Evolutionary conservation across 1,140 invertebrate species (phyloP), one percentile per base, ranked within the genome.

Genomic region (Neocloeon triangulifer): DNA sequence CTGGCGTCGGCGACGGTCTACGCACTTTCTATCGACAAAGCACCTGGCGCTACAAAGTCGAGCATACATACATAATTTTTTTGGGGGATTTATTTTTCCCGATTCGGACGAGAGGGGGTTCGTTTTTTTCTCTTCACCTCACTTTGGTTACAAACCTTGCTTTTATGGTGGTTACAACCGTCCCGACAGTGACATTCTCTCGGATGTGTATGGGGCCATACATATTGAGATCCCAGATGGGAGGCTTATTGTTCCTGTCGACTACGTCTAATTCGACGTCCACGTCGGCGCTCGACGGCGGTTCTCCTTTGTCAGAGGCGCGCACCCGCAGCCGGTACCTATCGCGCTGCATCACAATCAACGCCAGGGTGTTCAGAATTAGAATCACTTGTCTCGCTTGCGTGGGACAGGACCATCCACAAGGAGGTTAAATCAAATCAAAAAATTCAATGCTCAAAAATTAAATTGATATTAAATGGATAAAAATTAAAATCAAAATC

Each of bases 171-270:
- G 79, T 86, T 68, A 92, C 81, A 70, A 82, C 73, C 62, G 81
- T 85, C 73, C 85, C 81, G 66, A 89, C 79, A 71, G 80, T 85
- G 68, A 88, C 79, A 77, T 89, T 89, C 78, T 92, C 85, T 71
- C 76, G 77, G 69, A 91, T 80, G 70, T 77, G 74, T 66, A 84
- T 84, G 63, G 82, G 82, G 62, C 82, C 81, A 70, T 91, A 91
- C 61, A 81, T 69, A 61, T 64, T 70, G 59, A 69, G 66, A 66
- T 89, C 80, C 84, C 84, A 92, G 55, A 86, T 68, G 58, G 85
- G 85, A 55, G 85, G 84, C 69, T 89, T 89, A 75, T 88, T 89
- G 71, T 88, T 86, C 62, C 81, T 77, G 72, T 89, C 82, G 64
- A 92, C 82, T 61, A 92, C 82, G 67, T 86, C 82, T 73, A 92